These are phyloP conservation scores for Enoplosus armatus DNA, from an alignment of 2,797 vertebrate genomes.

Conservation along the genomic window DNA sequence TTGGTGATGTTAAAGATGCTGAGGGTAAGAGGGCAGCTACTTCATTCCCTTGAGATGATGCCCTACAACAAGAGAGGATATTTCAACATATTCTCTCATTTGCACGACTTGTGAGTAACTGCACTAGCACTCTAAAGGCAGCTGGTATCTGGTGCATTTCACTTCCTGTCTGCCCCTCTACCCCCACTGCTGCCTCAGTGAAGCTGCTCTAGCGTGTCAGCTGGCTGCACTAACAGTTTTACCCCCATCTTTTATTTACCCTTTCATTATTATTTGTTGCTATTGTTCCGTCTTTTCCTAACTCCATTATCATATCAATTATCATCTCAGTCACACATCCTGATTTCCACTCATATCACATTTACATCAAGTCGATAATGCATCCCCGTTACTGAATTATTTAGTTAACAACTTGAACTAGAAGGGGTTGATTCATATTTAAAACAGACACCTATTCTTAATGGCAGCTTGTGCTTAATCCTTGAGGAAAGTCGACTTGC, in stretches of 20 bases:
- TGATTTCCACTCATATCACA: constrained; percentile 84
- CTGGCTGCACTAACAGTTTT: constrained; percentile 82
- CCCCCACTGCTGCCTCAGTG: constrained; percentile 20
- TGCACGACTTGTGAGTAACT: constrained; percentile 31
- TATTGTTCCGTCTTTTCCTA: constrained; percentile 77
- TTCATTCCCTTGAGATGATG: constrained; percentile 50
- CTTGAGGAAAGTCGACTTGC: constrained; percentile 56
- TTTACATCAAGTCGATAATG: constrained; percentile 88
- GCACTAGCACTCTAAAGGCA: constrained; percentile 6
- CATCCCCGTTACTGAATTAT: constrained; percentile 83
- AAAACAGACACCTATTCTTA: constrained; percentile 86
- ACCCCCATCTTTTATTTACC: constrained; percentile 84
- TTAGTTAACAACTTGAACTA: constrained; percentile 85
- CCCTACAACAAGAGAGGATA: constrained; percentile 50
- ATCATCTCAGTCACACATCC: constrained; percentile 85
- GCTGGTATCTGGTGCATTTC: constrained; percentile 38
- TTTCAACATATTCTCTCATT: constrained; percentile 55
- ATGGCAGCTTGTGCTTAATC: constrained; percentile 79
- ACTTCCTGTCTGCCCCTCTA: neutral
- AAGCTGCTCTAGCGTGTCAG: constrained; percentile 61
- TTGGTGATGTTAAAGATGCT: constrained; percentile 64
- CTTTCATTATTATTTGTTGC: constrained; percentile 86
- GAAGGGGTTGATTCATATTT: constrained; percentile 85
- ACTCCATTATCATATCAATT: constrained; percentile 88
- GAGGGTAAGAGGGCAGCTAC: constrained; percentile 60